Evolutionary conservation across 2,797 vertebrate species (phyloP).

Genomic region (Spea hammondii): DNA sequence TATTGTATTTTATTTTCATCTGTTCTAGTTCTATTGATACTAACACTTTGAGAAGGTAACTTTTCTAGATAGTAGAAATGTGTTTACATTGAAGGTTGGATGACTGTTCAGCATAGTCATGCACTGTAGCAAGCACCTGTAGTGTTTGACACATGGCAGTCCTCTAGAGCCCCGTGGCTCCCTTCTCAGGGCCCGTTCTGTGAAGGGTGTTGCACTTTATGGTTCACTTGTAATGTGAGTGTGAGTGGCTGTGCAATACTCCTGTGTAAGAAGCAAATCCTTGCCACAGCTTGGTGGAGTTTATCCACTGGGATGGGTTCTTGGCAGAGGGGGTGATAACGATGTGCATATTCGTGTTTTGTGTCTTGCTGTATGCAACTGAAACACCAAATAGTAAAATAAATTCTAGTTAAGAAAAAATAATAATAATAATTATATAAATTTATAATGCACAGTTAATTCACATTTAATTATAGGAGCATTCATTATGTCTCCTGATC

Average conservation of each 20-base stretch:
- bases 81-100: neutral
- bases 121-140: neutral
- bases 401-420: constrained; percentile 54
- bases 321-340: constrained; percentile 48
- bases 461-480: no score
- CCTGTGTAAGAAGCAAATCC: neutral
- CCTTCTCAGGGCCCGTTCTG: neutral
- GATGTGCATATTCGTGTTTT: constrained; percentile 75
- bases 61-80: constrained; percentile 5
- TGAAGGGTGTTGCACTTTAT: constrained; percentile 32
- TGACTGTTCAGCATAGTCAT: no score
- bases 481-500: no score
- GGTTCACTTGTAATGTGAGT: constrained; percentile 54
- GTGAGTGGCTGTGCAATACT: constrained; percentile 42
- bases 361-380: constrained; percentile 74
- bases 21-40: neutral
- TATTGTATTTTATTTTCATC: no score
- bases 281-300: constrained; percentile 6
- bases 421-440: no score
- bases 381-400: constrained; percentile 78
- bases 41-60: neutral
- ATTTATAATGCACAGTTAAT: no score
- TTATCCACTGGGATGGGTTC: neutral
- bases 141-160: neutral
- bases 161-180: neutral